phyloP scores from a whole-genome alignment of 2,113 vertebrate species.

The Dendropsophus ebraccatus region DNA sequence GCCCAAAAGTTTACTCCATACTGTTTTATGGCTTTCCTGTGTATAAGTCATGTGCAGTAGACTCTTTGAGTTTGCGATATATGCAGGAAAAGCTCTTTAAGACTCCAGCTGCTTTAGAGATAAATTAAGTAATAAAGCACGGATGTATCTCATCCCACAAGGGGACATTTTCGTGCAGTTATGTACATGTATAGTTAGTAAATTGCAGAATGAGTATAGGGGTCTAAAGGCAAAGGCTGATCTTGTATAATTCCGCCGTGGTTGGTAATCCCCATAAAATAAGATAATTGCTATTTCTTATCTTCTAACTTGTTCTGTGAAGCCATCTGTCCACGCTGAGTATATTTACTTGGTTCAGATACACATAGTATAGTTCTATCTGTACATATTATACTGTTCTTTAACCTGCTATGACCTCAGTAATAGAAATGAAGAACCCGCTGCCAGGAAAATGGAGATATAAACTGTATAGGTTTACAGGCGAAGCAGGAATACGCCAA shows the following conservation, averaged over 20 bases:
- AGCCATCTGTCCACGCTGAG: not conserved
- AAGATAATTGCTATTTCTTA: not conserved
- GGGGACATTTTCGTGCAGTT: not conserved
- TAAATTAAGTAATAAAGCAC: not conserved
- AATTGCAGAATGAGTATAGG: not conserved
- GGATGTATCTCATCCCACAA: not conserved
- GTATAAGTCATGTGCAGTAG: too few species aligned
- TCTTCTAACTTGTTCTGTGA: not conserved
- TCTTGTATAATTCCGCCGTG: not conserved
- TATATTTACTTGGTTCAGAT: not conserved
- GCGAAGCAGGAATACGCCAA: not conserved
- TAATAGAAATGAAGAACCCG: not conserved
- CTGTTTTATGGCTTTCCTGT: too few species aligned
- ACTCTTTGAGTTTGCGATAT: too few species aligned
- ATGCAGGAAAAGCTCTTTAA: too few species aligned
- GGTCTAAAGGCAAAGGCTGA: not conserved
- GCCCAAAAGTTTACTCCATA: too few species aligned
- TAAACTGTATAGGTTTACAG: conserved; percentile 17
- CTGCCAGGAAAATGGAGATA: not conserved
- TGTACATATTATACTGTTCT: not conserved
- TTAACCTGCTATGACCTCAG: not conserved
- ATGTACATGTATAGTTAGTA: not conserved
- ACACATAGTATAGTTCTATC: not conserved
- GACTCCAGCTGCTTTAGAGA: not conserved
- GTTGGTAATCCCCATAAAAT: not conserved